Percentiles rank a stretch among this genome's conserved stretches.
phyloP scores from a whole-genome alignment of 2,797 vertebrate species.

The Dendrocincla fuliginosa region DNA sequence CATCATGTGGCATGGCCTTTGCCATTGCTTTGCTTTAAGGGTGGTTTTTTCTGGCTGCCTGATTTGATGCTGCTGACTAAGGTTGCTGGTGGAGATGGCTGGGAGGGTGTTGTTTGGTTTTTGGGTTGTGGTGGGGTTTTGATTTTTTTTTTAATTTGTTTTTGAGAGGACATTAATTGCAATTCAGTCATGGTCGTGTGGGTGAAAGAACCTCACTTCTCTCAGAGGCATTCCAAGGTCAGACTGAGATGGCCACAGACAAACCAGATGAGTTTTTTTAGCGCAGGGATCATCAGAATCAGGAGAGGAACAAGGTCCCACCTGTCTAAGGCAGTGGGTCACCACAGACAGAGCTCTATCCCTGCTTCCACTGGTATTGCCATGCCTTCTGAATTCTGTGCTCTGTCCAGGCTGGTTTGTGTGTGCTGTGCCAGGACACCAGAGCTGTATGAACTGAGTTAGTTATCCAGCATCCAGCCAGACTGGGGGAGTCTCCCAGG shows the following conservation, averaged over 20 bases:
- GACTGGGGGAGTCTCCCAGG: neutral
- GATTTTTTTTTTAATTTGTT: neutral
- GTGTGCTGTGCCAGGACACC: neutral
- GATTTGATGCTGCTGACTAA: neutral
- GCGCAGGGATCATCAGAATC: neutral
- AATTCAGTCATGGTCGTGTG: neutral
- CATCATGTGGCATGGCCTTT: neutral
- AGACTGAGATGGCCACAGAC: neutral
- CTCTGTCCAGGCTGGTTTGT: neutral
- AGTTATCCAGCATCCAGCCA: neutral
- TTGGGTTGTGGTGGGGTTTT: accelerated
- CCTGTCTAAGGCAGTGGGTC: neutral
- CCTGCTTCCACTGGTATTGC: neutral
- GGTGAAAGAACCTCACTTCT: neutral
- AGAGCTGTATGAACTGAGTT: neutral
- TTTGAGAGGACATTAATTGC: neutral
- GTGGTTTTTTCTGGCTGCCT: neutral
- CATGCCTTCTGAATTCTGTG: neutral
- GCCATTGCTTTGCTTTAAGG: neutral
- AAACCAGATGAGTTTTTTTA: neutral
- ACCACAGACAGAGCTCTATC: neutral
- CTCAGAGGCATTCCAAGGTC: neutral
- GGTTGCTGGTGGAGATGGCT: neutral
- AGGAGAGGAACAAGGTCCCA: neutral
- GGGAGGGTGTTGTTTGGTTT: neutral